Conservation (phyloP, 2,797 vertebrate genomes). For the Galaxias olidus region DNA sequence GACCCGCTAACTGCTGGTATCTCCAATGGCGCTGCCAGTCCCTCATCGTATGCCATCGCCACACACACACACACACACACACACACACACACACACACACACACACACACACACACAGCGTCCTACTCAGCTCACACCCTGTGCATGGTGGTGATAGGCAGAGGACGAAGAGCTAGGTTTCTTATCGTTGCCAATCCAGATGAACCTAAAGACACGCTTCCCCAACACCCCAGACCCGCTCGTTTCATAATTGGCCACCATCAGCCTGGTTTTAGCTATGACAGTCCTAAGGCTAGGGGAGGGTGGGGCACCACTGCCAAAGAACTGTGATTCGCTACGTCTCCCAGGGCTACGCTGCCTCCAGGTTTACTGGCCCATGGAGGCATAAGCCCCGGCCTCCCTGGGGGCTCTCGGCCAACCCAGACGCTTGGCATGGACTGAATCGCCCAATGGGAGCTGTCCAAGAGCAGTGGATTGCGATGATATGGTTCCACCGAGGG, state of each 20-base stretch:
- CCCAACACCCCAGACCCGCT: slow-evolving; percentile 69
- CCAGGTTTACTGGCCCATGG: slow-evolving; percentile 78
- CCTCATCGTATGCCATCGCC: slow-evolving; percentile 55
- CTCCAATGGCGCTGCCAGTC: slow-evolving; percentile 65
- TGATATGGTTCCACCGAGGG: slow-evolving; percentile 78
- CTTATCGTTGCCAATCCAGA: slow-evolving; percentile 84
- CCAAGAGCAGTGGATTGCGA: slow-evolving; percentile 76
- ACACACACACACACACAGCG: slow-evolving; percentile 23
- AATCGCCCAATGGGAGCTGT: slow-evolving; percentile 64
- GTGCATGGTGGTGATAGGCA: slow-evolving; percentile 77
- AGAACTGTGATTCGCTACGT: slow-evolving; percentile 74
- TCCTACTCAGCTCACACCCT: slow-evolving; percentile 59
- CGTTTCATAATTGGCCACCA: slow-evolving; percentile 74
- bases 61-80: slow-evolving; percentile 30
- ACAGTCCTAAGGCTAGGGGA: slow-evolving; percentile 73
- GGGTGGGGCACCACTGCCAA: slow-evolving; percentile 64
- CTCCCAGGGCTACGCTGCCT: slow-evolving; percentile 71
- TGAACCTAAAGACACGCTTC: slow-evolving; percentile 79
- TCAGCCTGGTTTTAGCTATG: slow-evolving; percentile 70
- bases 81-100: slow-evolving; percentile 4
- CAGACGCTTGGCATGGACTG: slow-evolving; percentile 70
- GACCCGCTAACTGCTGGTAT: slow-evolving; percentile 78
- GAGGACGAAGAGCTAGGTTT: slow-evolving; percentile 69
- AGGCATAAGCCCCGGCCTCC: slow-evolving; percentile 76
- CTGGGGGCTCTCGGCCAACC: slow-evolving; percentile 77